Conservation (phyloP, 2,797 vertebrate genomes). For the Vespertilio murinus region DNA sequence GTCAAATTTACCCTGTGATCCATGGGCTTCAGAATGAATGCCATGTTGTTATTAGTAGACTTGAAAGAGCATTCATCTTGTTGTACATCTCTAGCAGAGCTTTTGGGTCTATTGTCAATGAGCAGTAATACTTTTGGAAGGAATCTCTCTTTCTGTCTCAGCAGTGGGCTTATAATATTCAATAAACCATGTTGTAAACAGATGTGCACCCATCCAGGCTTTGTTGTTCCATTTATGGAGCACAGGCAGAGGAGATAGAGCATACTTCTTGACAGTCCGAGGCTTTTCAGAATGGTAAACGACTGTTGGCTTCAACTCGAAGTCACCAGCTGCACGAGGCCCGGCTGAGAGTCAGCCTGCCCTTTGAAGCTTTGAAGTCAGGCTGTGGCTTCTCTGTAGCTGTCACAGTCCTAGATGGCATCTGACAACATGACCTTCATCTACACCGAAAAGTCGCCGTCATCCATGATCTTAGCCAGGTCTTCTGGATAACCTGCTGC, state of each 20-base stretch:
- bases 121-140: background rate
- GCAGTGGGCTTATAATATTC: background rate
- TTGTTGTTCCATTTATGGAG: background rate
- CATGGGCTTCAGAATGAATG: background rate
- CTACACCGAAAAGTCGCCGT: background rate
- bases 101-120: background rate
- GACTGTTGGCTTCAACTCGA: background rate
- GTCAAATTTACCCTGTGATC: background rate
- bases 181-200: background rate
- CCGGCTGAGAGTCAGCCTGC: background rate
- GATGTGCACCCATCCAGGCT: background rate
- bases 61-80: background rate
- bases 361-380: background rate
- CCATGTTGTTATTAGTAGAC: background rate
- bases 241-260: background rate
- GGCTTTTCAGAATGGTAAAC: background rate
- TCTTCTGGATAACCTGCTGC: background rate
- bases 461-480: background rate
- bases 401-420: background rate
- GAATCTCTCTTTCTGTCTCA: background rate
- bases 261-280: background rate
- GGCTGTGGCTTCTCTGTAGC: background rate
- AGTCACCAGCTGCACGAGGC: background rate
- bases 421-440: background rate
- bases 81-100: background rate